phyloP scores from a whole-genome alignment of 2,888 invertebrate species.

The Gymnocheta viridis region DNA sequence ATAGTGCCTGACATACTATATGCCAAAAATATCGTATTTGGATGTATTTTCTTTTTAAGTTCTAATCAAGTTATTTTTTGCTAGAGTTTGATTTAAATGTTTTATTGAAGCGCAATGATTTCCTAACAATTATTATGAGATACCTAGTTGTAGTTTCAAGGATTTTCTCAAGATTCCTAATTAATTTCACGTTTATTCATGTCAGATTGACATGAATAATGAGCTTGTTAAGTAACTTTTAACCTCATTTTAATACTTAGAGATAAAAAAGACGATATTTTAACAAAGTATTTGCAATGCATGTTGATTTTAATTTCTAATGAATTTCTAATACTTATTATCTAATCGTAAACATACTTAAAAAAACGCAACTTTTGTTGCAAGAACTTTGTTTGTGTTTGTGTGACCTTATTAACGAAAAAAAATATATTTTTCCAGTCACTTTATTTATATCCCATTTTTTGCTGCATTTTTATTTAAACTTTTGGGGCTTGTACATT shows the following conservation, averaged over 20 bases:
- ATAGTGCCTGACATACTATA: too few species aligned
- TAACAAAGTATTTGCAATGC: background rate
- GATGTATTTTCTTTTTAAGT: background rate
- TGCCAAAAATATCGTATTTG: too few species aligned
- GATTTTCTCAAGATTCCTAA: slow-evolving; percentile 15
- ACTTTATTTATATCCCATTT: too few species aligned
- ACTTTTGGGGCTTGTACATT: too few species aligned
- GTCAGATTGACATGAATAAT: slow-evolving; percentile 13
- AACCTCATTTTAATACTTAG: slow-evolving; percentile 10
- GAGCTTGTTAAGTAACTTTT: slow-evolving; percentile 21
- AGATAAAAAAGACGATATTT: background rate
- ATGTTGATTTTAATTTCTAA: background rate
- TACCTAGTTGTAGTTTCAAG: slow-evolving; percentile 32
- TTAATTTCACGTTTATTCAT: slow-evolving; percentile 3
- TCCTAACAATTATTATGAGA: background rate
- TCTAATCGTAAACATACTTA: too few species aligned
- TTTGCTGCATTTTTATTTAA: too few species aligned
- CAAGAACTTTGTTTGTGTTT: too few species aligned
- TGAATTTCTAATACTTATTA: too few species aligned
- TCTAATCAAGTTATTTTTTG: background rate
- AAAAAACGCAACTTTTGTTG: too few species aligned
- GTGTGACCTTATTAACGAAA: too few species aligned
- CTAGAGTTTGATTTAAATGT: background rate
- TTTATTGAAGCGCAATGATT: slow-evolving; percentile 10
- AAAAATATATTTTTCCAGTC: too few species aligned